Evolutionary conservation across 2,113 vertebrate species (phyloP).

Genomic region (Spheniscus mendiculus): DNA sequence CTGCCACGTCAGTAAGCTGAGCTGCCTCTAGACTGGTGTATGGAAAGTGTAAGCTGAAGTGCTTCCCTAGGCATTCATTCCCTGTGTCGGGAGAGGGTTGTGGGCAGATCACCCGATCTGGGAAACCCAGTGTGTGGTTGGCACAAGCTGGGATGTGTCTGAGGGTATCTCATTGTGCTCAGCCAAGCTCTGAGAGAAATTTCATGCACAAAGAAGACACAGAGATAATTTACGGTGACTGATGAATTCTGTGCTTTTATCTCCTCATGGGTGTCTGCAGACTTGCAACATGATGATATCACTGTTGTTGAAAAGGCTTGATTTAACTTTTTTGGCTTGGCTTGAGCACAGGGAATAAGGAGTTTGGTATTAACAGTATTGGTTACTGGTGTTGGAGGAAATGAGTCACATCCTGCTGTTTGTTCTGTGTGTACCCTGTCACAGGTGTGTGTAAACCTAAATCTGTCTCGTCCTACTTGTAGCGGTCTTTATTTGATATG

Average conservation of each 20-base stretch:
- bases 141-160: not conserved
- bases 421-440: not conserved
- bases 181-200: fast-evolving
- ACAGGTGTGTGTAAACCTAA: not conserved
- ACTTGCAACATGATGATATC: not conserved
- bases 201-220: not conserved
- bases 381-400: not conserved
- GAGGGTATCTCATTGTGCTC: not conserved
- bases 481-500: not conserved
- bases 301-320: not conserved
- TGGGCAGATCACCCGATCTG: not conserved
- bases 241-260: not conserved
- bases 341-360: not conserved
- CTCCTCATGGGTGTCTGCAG: not conserved
- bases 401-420: not conserved
- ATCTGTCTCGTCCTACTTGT: not conserved
- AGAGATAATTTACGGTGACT: not conserved
- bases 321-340: not conserved
- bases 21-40: not conserved
- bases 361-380: not conserved
- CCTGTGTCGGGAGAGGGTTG: not conserved
- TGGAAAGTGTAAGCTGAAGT: not conserved
- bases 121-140: not conserved
- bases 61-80: not conserved
- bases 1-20: not conserved